These are phyloP conservation scores for Bombylius major DNA, from an alignment of 2,888 invertebrate species.

Conservation along the genomic window DNA sequence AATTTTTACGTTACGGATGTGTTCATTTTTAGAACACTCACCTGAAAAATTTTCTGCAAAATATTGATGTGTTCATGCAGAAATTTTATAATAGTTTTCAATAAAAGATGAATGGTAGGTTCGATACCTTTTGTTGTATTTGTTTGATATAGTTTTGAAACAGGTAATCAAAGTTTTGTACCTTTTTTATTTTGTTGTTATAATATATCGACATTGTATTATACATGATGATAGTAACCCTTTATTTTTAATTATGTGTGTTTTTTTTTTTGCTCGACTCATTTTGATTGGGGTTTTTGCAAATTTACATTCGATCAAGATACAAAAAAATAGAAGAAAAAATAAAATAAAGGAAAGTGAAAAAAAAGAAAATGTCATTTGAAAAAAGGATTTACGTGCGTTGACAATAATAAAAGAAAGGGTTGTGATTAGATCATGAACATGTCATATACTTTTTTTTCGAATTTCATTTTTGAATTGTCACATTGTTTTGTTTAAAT, in stretches of 20 bases:
- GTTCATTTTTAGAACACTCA: no score
- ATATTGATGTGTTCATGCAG: background rate
- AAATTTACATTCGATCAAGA: conserved; percentile 8
- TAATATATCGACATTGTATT: no score
- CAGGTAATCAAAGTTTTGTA: conserved; percentile 11
- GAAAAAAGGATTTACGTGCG: background rate
- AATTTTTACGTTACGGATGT: no score
- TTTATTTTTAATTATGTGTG: background rate
- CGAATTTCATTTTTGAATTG: background rate
- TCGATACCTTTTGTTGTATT: conserved; percentile 6
- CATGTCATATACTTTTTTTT: no score
- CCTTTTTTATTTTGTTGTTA: no score
- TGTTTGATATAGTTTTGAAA: conserved; percentile 10
- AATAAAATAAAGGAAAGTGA: no score
- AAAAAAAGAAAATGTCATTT: background rate
- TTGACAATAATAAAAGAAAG: background rate
- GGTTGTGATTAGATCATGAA: no score
- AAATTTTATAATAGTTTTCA: background rate
- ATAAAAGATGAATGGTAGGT: conserved; percentile 1
- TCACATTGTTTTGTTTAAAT: conserved; percentile 12
- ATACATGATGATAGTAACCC: no score
- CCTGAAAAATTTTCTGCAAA: background rate
- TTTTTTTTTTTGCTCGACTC: background rate
- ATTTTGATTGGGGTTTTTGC: background rate
- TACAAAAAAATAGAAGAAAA: background rate